These are phyloP conservation scores for Paramuricea clavata DNA, from an alignment of 92 coral and sea anemone species.

Conservation along the genomic window DNA sequence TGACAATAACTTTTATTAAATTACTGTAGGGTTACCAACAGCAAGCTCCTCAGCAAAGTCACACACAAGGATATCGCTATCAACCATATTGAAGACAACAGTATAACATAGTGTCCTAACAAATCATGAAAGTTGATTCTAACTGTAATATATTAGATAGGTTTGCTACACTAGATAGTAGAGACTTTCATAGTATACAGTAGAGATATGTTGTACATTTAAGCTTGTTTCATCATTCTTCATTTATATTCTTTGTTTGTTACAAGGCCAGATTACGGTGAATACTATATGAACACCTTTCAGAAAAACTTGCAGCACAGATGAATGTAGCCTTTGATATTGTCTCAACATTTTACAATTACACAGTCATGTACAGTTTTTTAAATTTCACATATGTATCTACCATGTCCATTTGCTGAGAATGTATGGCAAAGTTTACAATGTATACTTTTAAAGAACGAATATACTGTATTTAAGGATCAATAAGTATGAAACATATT, in stretches of 20 bases:
- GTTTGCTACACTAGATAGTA: too few species aligned
- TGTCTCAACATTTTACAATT: too few species aligned
- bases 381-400: too few species aligned
- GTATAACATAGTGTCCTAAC: background rate
- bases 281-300: background rate
- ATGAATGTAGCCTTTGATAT: too few species aligned
- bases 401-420: background rate
- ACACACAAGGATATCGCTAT: conserved; percentile 53
- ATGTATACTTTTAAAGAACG: too few species aligned
- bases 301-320: too few species aligned
- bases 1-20: background rate
- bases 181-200: background rate
- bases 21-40: background rate
- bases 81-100: conserved; percentile 29
- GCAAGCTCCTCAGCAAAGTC: conserved; percentile 35
- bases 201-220: background rate
- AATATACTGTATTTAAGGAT: too few species aligned
- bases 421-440: background rate
- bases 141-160: background rate
- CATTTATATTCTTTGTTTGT: too few species aligned
- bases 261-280: background rate
- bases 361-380: too few species aligned
- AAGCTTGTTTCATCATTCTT: too few species aligned
- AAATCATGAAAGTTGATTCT: background rate
- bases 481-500: too few species aligned